A percentile compares a stretch with the other conserved stretches of the same genome.
Evolutionary conservation across 1,140 invertebrate genomes (phyloP).

Genomic region (Drosophila bocqueti): DNA sequence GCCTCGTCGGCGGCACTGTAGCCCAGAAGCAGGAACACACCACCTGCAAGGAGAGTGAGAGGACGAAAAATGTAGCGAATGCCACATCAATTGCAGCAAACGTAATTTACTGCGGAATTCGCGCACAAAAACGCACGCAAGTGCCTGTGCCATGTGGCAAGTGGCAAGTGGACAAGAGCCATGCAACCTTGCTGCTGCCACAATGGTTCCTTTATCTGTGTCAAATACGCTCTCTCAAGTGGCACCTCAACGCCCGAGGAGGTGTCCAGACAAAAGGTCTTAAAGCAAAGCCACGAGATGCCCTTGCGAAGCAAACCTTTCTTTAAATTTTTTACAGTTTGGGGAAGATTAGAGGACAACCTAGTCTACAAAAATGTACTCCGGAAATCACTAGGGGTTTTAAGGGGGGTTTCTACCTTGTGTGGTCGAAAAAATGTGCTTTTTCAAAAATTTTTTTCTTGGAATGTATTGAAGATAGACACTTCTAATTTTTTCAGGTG

Average conservation of each 20-base stretch:
- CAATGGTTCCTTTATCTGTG: slow-evolving; percentile 36
- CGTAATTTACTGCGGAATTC: slow-evolving; percentile 64
- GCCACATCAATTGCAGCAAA: slow-evolving; percentile 67
- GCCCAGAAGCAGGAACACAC: slow-evolving; percentile 94
- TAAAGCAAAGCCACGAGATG: slow-evolving; percentile 16
- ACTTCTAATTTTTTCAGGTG: too few relatives aligned
- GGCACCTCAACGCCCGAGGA: slow-evolving; percentile 24
- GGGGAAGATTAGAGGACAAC: too few relatives aligned
- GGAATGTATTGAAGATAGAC: too few relatives aligned
- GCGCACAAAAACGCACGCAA: slow-evolving; percentile 50
- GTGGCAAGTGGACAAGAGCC: slow-evolving; percentile 44
- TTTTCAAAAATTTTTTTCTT: too few relatives aligned
- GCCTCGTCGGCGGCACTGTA: slow-evolving; percentile 94
- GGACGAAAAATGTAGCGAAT: slow-evolving; percentile 31
- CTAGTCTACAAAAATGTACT: background rate
- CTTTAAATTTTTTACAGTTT: background rate
- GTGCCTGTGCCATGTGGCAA: slow-evolving; percentile 32
- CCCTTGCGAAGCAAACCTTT: background rate
- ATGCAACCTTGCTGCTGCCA: slow-evolving; percentile 41
- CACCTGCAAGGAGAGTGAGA: slow-evolving; percentile 86
- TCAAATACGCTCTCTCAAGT: slow-evolving; percentile 36
- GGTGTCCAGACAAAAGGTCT: slow-evolving; percentile 31
- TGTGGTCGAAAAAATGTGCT: too few relatives aligned
- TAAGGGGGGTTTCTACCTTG: too few relatives aligned
- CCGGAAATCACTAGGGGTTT: background rate